Evolutionary conservation across 2,797 vertebrate species (phyloP).

Genomic region (Danio choprae): DNA sequence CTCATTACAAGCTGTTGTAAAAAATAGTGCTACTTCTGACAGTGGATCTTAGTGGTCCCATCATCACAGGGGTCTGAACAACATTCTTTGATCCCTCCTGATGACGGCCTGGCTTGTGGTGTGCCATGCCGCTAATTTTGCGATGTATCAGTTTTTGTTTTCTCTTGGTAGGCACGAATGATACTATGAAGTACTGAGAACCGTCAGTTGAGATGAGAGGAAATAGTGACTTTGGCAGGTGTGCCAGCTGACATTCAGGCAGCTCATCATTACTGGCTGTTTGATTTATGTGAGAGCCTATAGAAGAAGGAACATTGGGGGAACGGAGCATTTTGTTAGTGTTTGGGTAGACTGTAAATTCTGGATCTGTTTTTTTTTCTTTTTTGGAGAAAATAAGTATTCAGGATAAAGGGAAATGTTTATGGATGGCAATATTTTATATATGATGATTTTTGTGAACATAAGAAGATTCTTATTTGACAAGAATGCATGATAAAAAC

Average conservation of each 20-base stretch:
- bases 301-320: too few relatives aligned
- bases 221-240: constrained; percentile 28
- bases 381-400: not conserved
- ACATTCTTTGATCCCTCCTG: not conserved
- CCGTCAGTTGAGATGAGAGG: not conserved
- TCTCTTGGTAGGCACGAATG: not conserved
- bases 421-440: too few relatives aligned
- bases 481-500: not conserved
- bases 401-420: too few relatives aligned
- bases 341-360: not conserved
- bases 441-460: too few relatives aligned
- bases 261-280: constrained; percentile 29
- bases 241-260: constrained; percentile 2
- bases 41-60: not conserved
- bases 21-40: too few relatives aligned
- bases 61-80: not conserved
- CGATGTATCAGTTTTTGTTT: not conserved
- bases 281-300: constrained; percentile 37
- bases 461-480: not conserved
- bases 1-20: too few relatives aligned
- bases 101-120: not conserved
- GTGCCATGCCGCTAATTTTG: not conserved
- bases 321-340: not conserved
- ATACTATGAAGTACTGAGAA: not conserved
- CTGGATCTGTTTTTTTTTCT: not conserved